Conservation (phyloP, 2,113 vertebrate genomes). For the Ammodytes dubius region DNA sequence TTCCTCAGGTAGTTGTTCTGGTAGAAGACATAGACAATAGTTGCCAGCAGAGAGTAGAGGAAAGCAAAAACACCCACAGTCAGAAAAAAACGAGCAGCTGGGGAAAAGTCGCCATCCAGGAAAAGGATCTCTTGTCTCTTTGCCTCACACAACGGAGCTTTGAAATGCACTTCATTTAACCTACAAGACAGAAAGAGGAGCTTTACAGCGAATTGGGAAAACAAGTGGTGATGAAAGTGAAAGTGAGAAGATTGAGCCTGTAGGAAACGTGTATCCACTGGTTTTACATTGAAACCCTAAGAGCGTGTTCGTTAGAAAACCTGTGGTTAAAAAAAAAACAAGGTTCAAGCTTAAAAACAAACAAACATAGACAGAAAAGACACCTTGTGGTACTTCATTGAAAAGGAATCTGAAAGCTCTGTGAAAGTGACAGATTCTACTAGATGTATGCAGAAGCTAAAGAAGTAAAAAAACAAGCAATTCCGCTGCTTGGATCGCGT, state of each 20-base stretch:
- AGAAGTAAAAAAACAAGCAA: neutral
- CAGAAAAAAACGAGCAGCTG: constrained; percentile 93
- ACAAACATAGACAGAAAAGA: neutral
- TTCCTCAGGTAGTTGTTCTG: constrained; percentile 98
- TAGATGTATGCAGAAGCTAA: neutral
- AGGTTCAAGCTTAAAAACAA: neutral
- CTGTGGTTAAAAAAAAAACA: neutral
- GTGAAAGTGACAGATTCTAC: neutral
- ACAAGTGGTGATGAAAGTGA: neutral
- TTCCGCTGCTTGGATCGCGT: neutral
- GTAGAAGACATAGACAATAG: constrained; percentile 97
- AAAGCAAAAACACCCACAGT: constrained; percentile 95
- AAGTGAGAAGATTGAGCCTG: neutral
- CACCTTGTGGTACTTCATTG: neutral
- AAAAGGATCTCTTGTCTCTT: constrained; percentile 90
- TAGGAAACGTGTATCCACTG: neutral
- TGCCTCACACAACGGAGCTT: constrained; percentile 91
- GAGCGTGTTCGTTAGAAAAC: neutral
- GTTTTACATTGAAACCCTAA: neutral
- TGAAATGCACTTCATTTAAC: constrained; percentile 95
- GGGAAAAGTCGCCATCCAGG: constrained; percentile 92
- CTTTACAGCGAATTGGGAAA: neutral
- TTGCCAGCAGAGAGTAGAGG: constrained; percentile 95
- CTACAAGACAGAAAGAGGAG: constrained; percentile 77
- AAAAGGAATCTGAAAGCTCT: neutral